Percentiles rank a stretch among this genome's conserved stretches.
phyloP scores from a whole-genome alignment of 2,888 invertebrate genomes.

The Psococerastis gibbosa region DNA sequence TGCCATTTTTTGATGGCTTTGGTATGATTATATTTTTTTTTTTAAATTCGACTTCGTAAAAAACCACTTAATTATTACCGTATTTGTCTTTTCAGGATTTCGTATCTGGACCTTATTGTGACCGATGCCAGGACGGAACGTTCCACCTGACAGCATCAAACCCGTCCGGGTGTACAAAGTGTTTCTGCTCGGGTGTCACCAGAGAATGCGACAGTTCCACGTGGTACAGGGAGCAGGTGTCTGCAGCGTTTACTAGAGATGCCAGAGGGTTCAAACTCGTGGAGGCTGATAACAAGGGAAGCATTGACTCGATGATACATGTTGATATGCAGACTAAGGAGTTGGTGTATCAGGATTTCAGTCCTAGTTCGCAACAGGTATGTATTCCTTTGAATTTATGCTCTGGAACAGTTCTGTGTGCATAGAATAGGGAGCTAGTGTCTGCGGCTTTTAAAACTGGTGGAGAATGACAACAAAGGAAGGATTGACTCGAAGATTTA shows the following conservation, averaged over 20 bases:
- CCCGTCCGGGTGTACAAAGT: slow-evolving; percentile 75
- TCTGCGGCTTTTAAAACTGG: slow-evolving; percentile 38
- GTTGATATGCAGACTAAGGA: slow-evolving; percentile 37
- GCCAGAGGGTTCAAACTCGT: slow-evolving; percentile 36
- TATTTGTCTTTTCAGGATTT: slow-evolving; percentile 31
- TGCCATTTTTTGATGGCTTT: too few species aligned
- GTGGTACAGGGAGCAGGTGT: slow-evolving; percentile 46
- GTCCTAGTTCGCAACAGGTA: slow-evolving; percentile 33
- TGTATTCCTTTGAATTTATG: too few species aligned
- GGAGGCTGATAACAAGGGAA: slow-evolving; percentile 24
- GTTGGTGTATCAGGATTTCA: slow-evolving; percentile 40
- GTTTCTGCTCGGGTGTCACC: slow-evolving; percentile 90
- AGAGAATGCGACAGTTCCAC: slow-evolving; percentile 62
- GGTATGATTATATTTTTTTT: too few species aligned
- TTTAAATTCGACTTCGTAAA: slow-evolving; percentile 14
- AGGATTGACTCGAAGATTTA: slow-evolving; percentile 25
- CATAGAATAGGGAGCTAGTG: too few species aligned
- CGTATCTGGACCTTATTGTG: slow-evolving; percentile 65
- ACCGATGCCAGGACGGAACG: slow-evolving; percentile 64
- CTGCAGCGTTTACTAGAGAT: slow-evolving; percentile 32
- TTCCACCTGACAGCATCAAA: slow-evolving; percentile 65
- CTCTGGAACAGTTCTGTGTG: too few species aligned
- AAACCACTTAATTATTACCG: slow-evolving; percentile 3
- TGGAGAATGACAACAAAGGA: slow-evolving; percentile 26
- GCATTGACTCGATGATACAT: slow-evolving; percentile 25